These are phyloP conservation scores for Sebastes minor DNA, from an alignment of 2,797 vertebrate genomes.

Conservation along the genomic window DNA sequence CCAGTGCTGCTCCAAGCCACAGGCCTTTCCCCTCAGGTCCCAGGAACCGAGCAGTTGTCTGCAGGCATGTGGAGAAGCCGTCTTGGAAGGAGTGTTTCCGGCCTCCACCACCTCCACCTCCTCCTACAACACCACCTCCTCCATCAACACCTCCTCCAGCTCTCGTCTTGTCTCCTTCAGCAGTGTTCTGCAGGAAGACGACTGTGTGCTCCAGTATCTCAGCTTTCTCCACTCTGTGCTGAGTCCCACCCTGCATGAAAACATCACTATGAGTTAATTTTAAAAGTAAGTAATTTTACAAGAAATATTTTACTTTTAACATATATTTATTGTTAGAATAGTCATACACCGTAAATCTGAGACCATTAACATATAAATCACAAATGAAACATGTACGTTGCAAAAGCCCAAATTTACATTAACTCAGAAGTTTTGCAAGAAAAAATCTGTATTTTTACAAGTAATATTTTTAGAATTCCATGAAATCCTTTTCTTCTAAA, in stretches of 20 bases:
- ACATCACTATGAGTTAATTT: not conserved
- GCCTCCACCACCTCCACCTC: not conserved
- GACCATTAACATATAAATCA: no score
- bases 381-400: no score
- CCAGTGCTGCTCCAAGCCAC: constrained; percentile 47
- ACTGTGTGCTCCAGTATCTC: constrained; percentile 85
- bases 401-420: no score
- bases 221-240: constrained; percentile 84
- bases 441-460: no score
- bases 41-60: constrained; percentile 69
- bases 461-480: no score
- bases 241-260: constrained; percentile 73
- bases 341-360: no score
- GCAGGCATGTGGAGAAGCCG: constrained; percentile 74
- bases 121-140: not conserved
- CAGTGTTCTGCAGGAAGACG: constrained; percentile 74
- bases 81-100: constrained; percentile 57
- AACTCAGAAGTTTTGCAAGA: no score
- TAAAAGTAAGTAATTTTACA: no score
- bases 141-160: not conserved
- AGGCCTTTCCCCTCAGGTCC: constrained; percentile 54
- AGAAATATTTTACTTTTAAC: no score
- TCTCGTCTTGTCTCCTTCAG: not conserved
- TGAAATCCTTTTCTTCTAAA: no score
- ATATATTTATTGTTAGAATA: no score